Percentiles rank a stretch among this genome's conserved stretches.
Evolutionary conservation across 2,113 vertebrate species (phyloP).

Genomic region (Empidonax alnorum): DNA sequence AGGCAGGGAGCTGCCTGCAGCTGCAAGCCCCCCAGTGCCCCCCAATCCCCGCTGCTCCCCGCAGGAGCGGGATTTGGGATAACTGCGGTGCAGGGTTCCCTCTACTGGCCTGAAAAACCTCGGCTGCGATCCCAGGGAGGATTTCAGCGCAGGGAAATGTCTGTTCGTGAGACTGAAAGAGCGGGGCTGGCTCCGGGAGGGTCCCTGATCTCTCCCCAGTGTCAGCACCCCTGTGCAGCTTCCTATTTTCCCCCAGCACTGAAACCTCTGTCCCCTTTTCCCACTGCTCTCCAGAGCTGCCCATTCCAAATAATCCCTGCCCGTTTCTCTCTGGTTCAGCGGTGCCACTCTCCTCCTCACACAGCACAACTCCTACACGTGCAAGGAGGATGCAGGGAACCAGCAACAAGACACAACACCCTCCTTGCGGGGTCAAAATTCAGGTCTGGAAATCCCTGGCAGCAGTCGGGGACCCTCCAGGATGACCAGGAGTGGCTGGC

Average conservation of each 20-base stretch:
- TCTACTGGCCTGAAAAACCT: constrained; percentile 39
- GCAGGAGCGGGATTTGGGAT: neutral
- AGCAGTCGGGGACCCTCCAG: rapidly evolving
- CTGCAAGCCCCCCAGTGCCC: rapidly evolving
- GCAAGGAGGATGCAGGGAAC: neutral
- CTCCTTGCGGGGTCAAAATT: neutral
- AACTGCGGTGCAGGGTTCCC: constrained; percentile 46
- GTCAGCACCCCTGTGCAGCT: neutral
- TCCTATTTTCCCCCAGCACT: neutral
- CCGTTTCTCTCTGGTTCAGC: neutral
- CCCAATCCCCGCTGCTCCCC: neutral
- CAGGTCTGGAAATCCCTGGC: neutral
- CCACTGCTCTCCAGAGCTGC: neutral
- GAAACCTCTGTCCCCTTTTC: neutral
- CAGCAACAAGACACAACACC: rapidly evolving
- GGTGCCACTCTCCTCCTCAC: rapidly evolving
- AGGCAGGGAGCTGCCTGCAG: neutral
- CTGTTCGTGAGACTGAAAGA: neutral
- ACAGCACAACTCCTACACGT: rapidly evolving
- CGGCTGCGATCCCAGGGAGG: neutral
- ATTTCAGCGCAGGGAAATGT: neutral
- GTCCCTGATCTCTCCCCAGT: rapidly evolving
- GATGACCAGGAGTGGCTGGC: neutral
- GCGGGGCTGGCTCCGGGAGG: rapidly evolving
- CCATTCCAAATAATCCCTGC: neutral